Evolutionary conservation across 2,797 vertebrate species (phyloP).

Genomic region (Crotalus adamanteus): DNA sequence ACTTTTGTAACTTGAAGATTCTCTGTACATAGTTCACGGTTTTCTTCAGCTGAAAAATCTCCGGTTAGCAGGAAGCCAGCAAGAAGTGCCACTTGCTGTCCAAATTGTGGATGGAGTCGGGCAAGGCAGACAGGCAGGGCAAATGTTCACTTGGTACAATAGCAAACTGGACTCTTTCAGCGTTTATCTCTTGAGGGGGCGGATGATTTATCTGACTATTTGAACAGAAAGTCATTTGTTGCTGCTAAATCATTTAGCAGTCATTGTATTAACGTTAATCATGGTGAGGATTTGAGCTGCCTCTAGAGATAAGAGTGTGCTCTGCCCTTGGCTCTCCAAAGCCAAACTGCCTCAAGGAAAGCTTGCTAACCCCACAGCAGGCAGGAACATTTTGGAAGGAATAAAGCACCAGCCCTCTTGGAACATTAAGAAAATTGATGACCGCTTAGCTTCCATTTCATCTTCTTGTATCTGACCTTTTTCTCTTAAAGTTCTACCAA

Average conservation of each 20-base stretch:
- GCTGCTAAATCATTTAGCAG: constrained; percentile 11
- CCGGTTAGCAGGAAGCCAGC: background rate
- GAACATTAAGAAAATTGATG: background rate
- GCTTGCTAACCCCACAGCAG: background rate
- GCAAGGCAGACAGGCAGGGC: background rate
- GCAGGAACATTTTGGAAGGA: background rate
- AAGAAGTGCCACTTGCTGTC: background rate
- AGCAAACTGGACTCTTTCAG: background rate
- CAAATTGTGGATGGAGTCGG: background rate
- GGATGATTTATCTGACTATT: constrained; percentile 8
- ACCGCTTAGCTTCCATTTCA: background rate
- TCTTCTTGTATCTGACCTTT: background rate
- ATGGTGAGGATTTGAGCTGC: background rate
- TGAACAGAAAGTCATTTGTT: constrained; percentile 1
- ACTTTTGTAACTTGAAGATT: no score
- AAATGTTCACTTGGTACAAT: background rate
- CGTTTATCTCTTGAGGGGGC: constrained; percentile 4
- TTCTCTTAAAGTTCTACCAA: background rate
- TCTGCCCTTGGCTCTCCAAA: background rate
- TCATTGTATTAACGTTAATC: constrained; percentile 24
- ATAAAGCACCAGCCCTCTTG: background rate
- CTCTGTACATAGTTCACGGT: no score
- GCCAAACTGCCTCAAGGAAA: background rate
- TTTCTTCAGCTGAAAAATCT: background rate
- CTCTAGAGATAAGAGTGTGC: background rate